Percentiles rank a stretch among this genome's conserved stretches.
Evolutionary conservation across 1,140 invertebrate genomes (phyloP).

Genomic region (Chelonus insularis): DNA sequence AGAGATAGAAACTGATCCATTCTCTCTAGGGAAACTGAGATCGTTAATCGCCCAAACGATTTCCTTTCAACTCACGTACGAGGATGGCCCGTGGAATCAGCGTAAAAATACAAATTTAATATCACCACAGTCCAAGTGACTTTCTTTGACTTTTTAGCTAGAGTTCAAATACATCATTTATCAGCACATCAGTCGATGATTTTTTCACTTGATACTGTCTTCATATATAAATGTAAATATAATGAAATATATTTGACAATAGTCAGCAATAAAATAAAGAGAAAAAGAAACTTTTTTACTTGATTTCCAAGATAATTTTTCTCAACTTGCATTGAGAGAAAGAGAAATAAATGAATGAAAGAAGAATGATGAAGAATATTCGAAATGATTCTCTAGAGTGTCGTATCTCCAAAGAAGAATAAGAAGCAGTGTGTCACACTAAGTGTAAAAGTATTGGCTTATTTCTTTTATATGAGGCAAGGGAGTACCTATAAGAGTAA

Average conservation of each 20-base stretch:
- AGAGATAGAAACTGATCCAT: constrained; percentile 15
- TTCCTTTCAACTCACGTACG: constrained; percentile 59
- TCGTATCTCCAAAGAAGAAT: constrained; percentile 27
- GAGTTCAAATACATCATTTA: not conserved
- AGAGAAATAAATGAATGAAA: constrained; percentile 12
- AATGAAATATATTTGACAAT: no score
- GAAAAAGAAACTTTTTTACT: no score
- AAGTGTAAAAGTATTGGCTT: constrained; percentile 24
- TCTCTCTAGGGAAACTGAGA: constrained; percentile 51
- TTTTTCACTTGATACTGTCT: not conserved
- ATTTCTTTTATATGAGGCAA: constrained; percentile 30
- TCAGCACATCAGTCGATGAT: not conserved
- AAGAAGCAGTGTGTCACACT: constrained; percentile 13
- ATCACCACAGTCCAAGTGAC: constrained; percentile 33
- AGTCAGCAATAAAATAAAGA: no score
- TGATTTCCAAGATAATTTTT: no score
- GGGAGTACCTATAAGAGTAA: constrained; percentile 20
- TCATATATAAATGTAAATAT: no score
- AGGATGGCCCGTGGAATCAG: constrained; percentile 60
- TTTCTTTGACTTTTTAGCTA: not conserved
- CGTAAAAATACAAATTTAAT: constrained; percentile 64
- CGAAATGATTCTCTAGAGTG: constrained; percentile 37
- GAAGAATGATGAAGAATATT: constrained; percentile 24
- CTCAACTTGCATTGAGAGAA: not conserved
- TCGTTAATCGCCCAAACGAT: constrained; percentile 60